Base-by-base conservation (phyloP, 2,797 vertebrate genomes). In the Lepidocolaptes lacrymiger region DNA sequence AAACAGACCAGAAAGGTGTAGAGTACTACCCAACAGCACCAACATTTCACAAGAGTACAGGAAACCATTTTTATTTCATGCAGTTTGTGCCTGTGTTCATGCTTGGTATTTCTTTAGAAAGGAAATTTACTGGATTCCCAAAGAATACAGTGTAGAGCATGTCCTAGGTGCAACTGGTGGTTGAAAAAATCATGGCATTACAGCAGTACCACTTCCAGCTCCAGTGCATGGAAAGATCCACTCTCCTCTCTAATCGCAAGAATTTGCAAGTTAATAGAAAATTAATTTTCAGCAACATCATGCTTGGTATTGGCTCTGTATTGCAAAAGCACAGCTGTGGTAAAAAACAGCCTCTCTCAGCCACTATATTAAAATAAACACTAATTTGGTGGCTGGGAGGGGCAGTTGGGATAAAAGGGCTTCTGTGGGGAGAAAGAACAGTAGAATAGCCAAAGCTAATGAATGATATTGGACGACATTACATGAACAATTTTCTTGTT, bases 61-160 rank as follows among this genome's bases (percentile, higher is more conserved):
- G 74, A 94, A 90, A 79, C 20, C 27, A 8, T 52, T 78, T 61
- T 85, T 81, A 66, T 28, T 68, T 92, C 81, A 95, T 94, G 94
- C 91, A 95, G 0, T 66, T 72, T 85, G 54, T 85, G 87, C 75
- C 88, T 68, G 44, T 81, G 80, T 59, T 86, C 89, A 92, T 91
- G 91, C 92, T 59, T 79, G 78, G 78, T 62, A 48, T 82, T 88
- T 63, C 66, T 86, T 74, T 66, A 82, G 62, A 59, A 78, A 73
- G 44, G 18, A 2, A 27, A 21, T 74, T 66, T 56, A 66, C n/a
- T 80, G 61, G 37, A 82, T 83, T 90, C 67, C 44, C 26, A 17
- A 46, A 36, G 62, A 85, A 56, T 32, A 21, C 54, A 44, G 21
- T 13, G 24, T 7, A 26, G 56, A 32, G 46, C 49, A 4, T 16